Evolutionary conservation across 2,797 vertebrate genomes (phyloP), one percentile per base, ranked within the genome.

Genomic region (Lutjanus argentimaculatus): DNA sequence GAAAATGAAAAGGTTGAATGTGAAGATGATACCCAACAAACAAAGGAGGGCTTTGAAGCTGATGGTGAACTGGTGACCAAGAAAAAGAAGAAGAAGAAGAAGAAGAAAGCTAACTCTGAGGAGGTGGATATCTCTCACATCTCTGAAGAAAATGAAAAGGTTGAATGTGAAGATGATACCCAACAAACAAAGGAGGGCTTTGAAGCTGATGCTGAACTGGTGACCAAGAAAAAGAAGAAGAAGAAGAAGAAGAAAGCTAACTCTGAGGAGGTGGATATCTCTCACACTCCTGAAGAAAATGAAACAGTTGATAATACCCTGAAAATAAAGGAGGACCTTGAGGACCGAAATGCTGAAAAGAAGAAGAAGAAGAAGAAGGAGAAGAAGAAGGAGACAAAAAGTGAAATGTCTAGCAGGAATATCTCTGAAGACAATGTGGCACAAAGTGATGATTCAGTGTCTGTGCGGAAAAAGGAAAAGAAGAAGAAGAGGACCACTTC

Each of bases 321-420:
- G 53, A 55, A 53, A 76, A 56, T 36, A 46, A 30, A 1, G 3
- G 56, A 79, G 53, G 25, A 8, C 10, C 19, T 36, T 21, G 51
- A 79, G 17, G 65, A n/a, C 53, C 12, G 53, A n/a, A n/a, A 63
- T 46, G 17, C 53, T 64, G 45, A 80, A 56, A 71, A 64, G 62
- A 88, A 79, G 21, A 84, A 77, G 53, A 89, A 79, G 36, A 74
- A 82, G 71, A 72, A 61, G 56, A 87, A 79, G n/a, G n/a, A n/a
- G n/a, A 30, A 30, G 25, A 30, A 30, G 4, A 30, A 4, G 25
- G 25, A 4, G 25, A 4, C 2, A 30, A 4, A 6, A 3, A 68
- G 22, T 15, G 22, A 61, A 58, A 45, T 8, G 12, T 17, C 9
- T 0, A 19, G 16, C 45, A 15, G 6, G 8, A 42, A 16, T 11